Percentiles rank a stretch among this genome's conserved stretches.
phyloP scores from a whole-genome alignment of 2,113 vertebrate species.

The Hipposideros armiger region DNA sequence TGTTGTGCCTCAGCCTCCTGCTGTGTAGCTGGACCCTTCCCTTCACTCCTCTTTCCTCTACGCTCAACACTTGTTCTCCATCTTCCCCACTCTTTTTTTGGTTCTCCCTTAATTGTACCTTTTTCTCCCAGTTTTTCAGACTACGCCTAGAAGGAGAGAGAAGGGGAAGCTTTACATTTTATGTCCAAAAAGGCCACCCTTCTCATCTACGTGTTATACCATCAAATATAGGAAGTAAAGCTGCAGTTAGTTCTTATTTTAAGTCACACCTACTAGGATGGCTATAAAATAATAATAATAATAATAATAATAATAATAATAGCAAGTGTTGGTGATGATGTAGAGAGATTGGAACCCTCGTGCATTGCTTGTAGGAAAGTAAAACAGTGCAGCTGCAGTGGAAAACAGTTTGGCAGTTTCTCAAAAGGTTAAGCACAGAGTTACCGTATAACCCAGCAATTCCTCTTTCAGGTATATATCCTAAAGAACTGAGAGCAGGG shows the following conservation, averaged over 20 bases:
- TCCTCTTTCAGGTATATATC: neutral
- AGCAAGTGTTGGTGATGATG: neutral
- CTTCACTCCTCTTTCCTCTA: neutral
- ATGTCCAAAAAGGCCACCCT: neutral
- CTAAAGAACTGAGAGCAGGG: neutral
- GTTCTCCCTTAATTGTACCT: neutral
- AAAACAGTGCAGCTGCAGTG: neutral
- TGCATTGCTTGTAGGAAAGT: neutral
- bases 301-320: too few species aligned
- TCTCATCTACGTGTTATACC: neutral
- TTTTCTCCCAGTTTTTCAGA: neutral
- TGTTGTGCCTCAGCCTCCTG: neutral
- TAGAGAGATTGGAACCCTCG: too few species aligned
- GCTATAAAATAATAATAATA: neutral
- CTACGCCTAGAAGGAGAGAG: neutral
- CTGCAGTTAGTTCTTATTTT: neutral
- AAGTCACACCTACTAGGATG: neutral
- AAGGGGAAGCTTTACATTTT: neutral
- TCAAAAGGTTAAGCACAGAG: neutral
- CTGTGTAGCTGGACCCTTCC: rapidly evolving
- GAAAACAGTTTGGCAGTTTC: neutral
- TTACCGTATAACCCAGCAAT: neutral
- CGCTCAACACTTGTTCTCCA: neutral
- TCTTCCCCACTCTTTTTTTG: too few species aligned
- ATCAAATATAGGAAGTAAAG: neutral